Conservation (phyloP, 2,888 invertebrate species). For the Polydrusus cervinus region DNA sequence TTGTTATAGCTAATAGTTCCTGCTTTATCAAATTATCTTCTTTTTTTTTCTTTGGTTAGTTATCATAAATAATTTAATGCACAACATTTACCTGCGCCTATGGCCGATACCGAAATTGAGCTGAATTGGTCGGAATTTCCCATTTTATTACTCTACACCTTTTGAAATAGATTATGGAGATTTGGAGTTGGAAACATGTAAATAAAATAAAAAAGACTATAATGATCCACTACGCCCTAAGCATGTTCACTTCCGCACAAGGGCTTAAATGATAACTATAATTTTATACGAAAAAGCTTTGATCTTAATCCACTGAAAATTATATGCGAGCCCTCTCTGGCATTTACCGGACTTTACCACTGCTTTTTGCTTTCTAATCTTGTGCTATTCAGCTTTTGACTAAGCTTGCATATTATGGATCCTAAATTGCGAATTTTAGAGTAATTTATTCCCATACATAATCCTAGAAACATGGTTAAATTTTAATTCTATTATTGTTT, state of each 20-base stretch:
- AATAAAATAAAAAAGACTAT: conserved; percentile 13
- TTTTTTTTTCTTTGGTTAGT: too few relatives aligned
- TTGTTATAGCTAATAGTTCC: too few relatives aligned
- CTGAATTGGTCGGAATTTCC: too few relatives aligned
- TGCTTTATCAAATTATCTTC: too few relatives aligned
- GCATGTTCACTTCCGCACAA: conserved; percentile 40
- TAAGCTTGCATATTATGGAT: conserved; percentile 11
- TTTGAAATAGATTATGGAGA: too few relatives aligned
- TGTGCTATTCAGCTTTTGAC: conserved; percentile 12
- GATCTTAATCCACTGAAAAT: conserved; percentile 52
- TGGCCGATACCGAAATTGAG: too few relatives aligned
- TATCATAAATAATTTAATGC: too few relatives aligned
- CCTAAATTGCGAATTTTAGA: conserved; percentile 12
- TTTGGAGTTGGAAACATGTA: background rate
- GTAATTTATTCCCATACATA: conserved; percentile 4
- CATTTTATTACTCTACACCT: too few relatives aligned
- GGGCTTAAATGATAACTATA: conserved; percentile 46
- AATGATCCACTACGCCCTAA: conserved; percentile 30
- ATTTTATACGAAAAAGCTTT: conserved; percentile 46
- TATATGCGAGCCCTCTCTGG: conserved; percentile 40
- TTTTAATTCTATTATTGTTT: conserved; percentile 1
- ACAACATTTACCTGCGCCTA: too few relatives aligned
- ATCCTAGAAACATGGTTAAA: background rate
- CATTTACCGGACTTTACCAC: conserved; percentile 41
- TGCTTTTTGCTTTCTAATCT: conserved; percentile 28